These are phyloP conservation scores for Empidonax traillii DNA, from an alignment of 2,113 vertebrate species.

Conservation along the genomic window DNA sequence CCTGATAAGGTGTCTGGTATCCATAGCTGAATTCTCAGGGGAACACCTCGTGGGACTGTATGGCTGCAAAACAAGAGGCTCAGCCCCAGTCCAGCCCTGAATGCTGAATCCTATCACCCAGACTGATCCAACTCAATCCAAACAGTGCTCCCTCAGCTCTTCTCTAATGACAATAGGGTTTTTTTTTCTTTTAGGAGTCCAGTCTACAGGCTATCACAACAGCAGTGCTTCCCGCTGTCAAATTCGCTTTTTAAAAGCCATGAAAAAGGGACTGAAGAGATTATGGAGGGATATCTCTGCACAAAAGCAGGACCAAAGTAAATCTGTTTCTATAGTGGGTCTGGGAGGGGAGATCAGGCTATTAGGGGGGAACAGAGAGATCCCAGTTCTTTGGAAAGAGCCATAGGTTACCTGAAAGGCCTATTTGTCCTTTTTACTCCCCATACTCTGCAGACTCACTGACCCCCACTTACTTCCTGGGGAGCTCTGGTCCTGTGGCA, in stretches of 20 bases:
- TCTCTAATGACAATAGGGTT: slow-evolving; percentile 28
- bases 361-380: background rate
- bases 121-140: slow-evolving; percentile 49
- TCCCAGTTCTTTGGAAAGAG: background rate
- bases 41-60: background rate
- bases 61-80: background rate
- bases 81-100: background rate
- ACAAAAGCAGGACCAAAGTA: background rate
- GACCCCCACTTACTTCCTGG: background rate
- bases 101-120: slow-evolving; percentile 25
- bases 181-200: slow-evolving; percentile 25
- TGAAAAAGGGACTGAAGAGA: slow-evolving; percentile 6
- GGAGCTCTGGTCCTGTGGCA: background rate
- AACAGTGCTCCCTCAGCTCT: slow-evolving; percentile 53
- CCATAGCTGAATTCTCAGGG: background rate
- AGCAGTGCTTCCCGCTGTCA: slow-evolving; percentile 19
- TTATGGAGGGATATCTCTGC: background rate
- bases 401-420: background rate
- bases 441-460: background rate
- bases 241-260: slow-evolving; percentile 35
- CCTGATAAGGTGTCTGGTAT: background rate
- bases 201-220: slow-evolving; percentile 36
- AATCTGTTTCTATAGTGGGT: background rate
- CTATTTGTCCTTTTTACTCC: background rate
- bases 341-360: background rate